Percentiles rank a stretch among this genome's conserved stretches.
Conservation (phyloP, 2,113 vertebrate species). For the Rousettus leschenaultii region DNA sequence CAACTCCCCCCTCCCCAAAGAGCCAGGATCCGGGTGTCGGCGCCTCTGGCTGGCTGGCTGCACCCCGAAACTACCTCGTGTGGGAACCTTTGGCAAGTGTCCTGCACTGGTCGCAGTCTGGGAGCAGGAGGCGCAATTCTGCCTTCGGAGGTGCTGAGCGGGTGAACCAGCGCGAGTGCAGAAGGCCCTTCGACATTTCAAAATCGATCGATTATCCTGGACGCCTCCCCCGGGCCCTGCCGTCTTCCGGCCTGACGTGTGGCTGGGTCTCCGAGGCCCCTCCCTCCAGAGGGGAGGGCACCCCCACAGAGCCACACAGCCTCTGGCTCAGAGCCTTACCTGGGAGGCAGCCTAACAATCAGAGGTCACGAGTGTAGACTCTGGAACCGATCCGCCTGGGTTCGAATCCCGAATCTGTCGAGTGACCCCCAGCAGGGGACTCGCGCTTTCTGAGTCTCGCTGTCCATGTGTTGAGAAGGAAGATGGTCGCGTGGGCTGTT, state of each 20-base stretch:
- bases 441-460: neutral
- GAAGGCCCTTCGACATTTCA: neutral
- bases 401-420: neutral
- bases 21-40: constrained; percentile 28
- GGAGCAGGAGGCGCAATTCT: neutral
- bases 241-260: neutral
- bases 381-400: neutral
- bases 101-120: too few species aligned
- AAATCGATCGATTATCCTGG: neutral
- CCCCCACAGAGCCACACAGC: fast-evolving
- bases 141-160: neutral
- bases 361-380: neutral
- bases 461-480: neutral
- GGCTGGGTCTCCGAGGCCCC: neutral
- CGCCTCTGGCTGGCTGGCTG: neutral
- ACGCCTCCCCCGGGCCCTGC: neutral
- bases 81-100: constrained; percentile 27
- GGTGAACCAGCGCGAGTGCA: neutral
- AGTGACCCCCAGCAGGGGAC: too few species aligned
- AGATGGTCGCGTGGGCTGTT: neutral
- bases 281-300: neutral
- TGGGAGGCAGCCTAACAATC: neutral
- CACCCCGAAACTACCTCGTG: neutral
- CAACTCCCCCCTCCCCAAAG: neutral
- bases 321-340: neutral